Base-by-base conservation (phyloP, 2,113 vertebrate species). In the Takifugu flavidus region DNA sequence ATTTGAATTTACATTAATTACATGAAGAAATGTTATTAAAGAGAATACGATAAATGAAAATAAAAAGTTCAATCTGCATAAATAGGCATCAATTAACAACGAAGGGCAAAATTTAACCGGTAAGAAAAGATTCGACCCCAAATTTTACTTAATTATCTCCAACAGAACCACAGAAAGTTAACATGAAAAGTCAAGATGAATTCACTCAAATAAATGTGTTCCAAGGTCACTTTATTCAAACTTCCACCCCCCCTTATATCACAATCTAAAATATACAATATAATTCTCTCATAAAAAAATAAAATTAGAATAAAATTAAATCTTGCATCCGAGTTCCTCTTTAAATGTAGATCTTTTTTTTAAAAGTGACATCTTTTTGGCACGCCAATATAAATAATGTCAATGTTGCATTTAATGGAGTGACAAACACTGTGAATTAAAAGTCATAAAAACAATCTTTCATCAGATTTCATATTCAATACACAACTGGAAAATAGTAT, bases 231-330 rank as follows among this genome's bases (percentile, higher is more conserved):
- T 49, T 49, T 49, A 49, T 20, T 20, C 6, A 29, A 15, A 27
- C 3, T 49, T 26, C n/a, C 45, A 64, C 71, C 60, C 73, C 20
- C n/a, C 11, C 43, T 62, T 76, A 77, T 67, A 62, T 79, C 65
- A 13, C 49, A 63, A 53, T 70, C 54, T 70, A 13, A 69, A 82
- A 77, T 77, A 80, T 74, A 71, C 13, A n/a, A n/a, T 46, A n/a
- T 56, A 63, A 27, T 51, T 82, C 61, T 74, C 25, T 83, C 60
- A 70, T 82, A 75, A 45, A 82, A 84, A 84, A 85, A 80, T 82
- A 87, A 84, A 79, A 47, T 78, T 72, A 26, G 55, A 53, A 68
- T 77, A 13, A 20, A 26, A 70, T 55, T 34, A 78, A 78, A 80
- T 65, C 77, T 49, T 73, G 29, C 62, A 39, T 11, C 34, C 34